phyloP scores from a whole-genome alignment of 2,888 invertebrate genomes.

The Ptilodon capucinus region DNA sequence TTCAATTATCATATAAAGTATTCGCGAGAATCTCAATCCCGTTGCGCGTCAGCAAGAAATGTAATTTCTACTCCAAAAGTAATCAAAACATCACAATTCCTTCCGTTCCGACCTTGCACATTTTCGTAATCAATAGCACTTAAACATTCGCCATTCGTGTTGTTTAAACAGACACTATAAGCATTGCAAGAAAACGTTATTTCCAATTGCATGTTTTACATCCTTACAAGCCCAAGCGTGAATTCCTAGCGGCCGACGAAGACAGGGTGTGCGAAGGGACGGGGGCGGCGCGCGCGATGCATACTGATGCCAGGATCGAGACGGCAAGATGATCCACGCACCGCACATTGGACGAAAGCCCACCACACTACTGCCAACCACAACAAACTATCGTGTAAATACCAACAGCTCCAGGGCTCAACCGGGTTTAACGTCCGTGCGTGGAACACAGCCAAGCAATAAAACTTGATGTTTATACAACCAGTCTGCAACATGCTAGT shows the following conservation, averaged over 20 bases:
- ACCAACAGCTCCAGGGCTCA: slow-evolving; percentile 62
- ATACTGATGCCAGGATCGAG: slow-evolving; percentile 33
- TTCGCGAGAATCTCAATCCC: too few species aligned
- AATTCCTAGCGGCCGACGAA: slow-evolving; percentile 33
- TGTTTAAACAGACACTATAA: too few species aligned
- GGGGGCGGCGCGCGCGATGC: slow-evolving; percentile 36
- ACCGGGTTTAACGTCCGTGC: slow-evolving; percentile 71
- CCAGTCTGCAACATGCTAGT: slow-evolving; percentile 66
- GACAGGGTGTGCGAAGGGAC: slow-evolving; percentile 12
- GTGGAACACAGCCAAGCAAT: slow-evolving; percentile 81
- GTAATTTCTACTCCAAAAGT: too few species aligned
- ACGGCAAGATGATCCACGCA: slow-evolving; percentile 2
- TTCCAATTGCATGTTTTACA: too few species aligned
- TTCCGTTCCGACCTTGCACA: too few species aligned
- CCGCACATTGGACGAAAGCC: slow-evolving; percentile 26
- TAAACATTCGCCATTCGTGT: too few species aligned
- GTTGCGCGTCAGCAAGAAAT: too few species aligned
- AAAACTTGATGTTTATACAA: slow-evolving; percentile 79
- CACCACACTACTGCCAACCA: slow-evolving; percentile 39
- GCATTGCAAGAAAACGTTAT: too few species aligned
- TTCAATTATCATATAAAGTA: too few species aligned
- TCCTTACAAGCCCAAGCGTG: slow-evolving; percentile 26
- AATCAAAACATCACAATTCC: too few species aligned
- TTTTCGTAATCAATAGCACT: too few species aligned
- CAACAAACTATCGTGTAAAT: slow-evolving; percentile 65